Percentiles rank a stretch among this genome's conserved stretches.
Conservation (phyloP, 2,797 vertebrate genomes). For the Sebastes itinus region DNA sequence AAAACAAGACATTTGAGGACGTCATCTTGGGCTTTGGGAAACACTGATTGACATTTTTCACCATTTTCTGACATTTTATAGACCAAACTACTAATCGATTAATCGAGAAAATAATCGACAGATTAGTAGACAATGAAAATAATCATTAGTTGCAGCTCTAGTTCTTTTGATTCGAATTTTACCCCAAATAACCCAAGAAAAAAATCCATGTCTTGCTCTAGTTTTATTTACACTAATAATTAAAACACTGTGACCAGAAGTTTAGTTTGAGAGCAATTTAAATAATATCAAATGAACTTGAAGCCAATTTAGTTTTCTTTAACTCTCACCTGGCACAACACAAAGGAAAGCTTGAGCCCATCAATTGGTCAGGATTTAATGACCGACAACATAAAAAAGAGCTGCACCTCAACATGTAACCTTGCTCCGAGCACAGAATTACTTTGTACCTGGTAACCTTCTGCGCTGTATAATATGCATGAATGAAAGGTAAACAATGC, state of each 20-base stretch:
- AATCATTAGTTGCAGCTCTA: too few relatives aligned
- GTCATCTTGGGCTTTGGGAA: too few relatives aligned
- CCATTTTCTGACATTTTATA: too few relatives aligned
- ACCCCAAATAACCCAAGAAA: background rate
- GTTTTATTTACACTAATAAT: conserved; percentile 44
- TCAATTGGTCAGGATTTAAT: conserved; percentile 35
- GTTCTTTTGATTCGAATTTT: background rate
- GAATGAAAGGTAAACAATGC: conserved; percentile 41
- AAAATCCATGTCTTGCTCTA: conserved; percentile 7
- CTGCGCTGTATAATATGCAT: conserved; percentile 33
- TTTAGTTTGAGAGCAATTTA: background rate
- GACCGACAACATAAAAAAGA: conserved; percentile 20
- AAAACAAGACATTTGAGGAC: too few relatives aligned
- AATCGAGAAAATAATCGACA: too few relatives aligned
- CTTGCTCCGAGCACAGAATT: conserved; percentile 13
- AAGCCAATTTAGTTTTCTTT: background rate
- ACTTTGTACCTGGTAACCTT: background rate
- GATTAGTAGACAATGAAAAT: too few relatives aligned
- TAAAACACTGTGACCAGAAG: background rate
- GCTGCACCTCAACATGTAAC: background rate
- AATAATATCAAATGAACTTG: background rate
- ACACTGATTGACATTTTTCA: too few relatives aligned
- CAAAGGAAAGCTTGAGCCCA: conserved; percentile 1
- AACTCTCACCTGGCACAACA: background rate
- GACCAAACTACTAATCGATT: too few relatives aligned